Evolutionary conservation across 1,140 invertebrate species (phyloP), one percentile per base, ranked within the genome.

Genomic region (Megalonaias nervosa): DNA sequence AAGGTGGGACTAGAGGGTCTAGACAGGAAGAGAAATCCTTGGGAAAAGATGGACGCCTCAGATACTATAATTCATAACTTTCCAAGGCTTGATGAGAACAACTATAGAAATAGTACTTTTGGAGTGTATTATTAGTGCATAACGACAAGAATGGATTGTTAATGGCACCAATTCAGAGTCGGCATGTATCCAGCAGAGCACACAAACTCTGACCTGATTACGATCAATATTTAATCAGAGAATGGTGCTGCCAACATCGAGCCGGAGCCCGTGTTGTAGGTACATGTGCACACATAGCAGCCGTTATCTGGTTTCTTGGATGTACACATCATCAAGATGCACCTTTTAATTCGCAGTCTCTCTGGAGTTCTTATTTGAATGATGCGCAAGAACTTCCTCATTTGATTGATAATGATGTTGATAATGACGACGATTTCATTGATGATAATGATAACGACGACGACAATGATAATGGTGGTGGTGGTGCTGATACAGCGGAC

Each of bases 231-330:
- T 9, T 21, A 23, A 31, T 79, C 26, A 70, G 21, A 15, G 66
- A 15, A 15, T 75, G 73, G 72, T 77, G 74, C 57, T 81, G 74
- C 55, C 38, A 81, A 67, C 77, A 75, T 65, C 61, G 48, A 26
- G 23, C 75, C 55, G 79, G 79, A 58, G 69, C 79, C 5, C 31
- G 71, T n/a, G 65, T 71, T 60, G 71, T 74, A 56, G 79, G 75
- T 14, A 64, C 65, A 17, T 81, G 71, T 71, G 59, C 75, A 14
- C 79, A 81, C 38, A 48, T 70, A 64, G 38, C 79, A 26, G 57
- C 79, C 16, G 75, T 81, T 19, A 16, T 81, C 4, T 77, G 79
- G 79, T 81, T 74, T 48, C 58, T 77, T 14, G 74, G 79, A 14
- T 64, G 11, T 67, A 65, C 68, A 48, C 23, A 67, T 26, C 67